These are phyloP conservation scores for Labia minor DNA, from an alignment of 2,888 invertebrate species.

Conservation along the genomic window DNA sequence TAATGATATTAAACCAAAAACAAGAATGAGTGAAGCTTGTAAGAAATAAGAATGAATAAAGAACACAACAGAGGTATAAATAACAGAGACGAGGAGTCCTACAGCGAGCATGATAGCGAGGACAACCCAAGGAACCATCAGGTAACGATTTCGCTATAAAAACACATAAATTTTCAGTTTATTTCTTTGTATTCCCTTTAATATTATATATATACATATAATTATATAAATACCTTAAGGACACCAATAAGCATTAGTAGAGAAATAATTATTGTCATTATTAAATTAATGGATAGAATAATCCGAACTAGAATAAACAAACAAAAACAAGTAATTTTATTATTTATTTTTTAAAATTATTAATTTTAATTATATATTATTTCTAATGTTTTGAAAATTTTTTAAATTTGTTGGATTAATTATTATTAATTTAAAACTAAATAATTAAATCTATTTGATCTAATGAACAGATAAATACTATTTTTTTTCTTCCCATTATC, in stretches of 20 bases:
- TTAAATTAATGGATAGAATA: slow-evolving; percentile 65
- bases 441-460: no score
- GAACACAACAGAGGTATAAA: slow-evolving; percentile 65
- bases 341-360: no score
- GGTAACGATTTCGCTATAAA: slow-evolving; percentile 63
- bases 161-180: not conserved
- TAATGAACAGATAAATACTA: no score
- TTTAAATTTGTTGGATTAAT: no score
- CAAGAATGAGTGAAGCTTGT: slow-evolving; percentile 48
- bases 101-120: slow-evolving; percentile 69
- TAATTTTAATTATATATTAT: no score
- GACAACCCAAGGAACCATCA: slow-evolving; percentile 77
- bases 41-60: slow-evolving; percentile 47
- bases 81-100: slow-evolving; percentile 63
- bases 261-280: slow-evolving; percentile 73
- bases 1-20: slow-evolving; percentile 49
- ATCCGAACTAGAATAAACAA: slow-evolving; percentile 53
- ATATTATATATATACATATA: not conserved
- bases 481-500: no score
- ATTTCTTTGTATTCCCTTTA: not conserved
- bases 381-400: no score
- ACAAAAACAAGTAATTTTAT: slow-evolving; percentile 16
- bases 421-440: no score
- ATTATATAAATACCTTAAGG: slow-evolving; percentile 51
- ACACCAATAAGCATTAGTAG: slow-evolving; percentile 63